Conservation (phyloP, 2,888 invertebrate genomes). For the Aphodius granarius region DNA sequence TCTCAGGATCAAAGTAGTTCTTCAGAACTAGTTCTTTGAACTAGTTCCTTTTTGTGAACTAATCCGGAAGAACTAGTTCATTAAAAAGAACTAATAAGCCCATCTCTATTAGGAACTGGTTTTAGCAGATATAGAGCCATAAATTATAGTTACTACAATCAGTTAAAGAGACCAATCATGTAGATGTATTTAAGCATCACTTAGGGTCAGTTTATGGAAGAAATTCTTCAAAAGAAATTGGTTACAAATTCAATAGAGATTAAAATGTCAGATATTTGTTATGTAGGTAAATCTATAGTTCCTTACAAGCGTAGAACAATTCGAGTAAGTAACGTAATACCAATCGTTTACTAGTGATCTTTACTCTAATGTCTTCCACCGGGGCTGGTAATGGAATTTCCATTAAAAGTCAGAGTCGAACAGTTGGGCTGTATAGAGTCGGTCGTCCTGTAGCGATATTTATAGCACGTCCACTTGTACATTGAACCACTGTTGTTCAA, state of each 20-base stretch:
- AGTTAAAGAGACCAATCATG: too few relatives aligned
- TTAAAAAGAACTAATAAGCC: too few relatives aligned
- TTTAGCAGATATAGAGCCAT: too few relatives aligned
- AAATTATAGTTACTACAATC: too few relatives aligned
- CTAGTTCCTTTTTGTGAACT: too few relatives aligned
- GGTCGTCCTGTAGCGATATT: constrained; percentile 1
- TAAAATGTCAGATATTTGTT: neutral
- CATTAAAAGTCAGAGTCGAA: neutral
- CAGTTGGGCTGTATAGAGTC: neutral
- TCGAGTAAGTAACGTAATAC: neutral
- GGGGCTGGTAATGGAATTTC: neutral
- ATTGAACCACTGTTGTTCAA: constrained; percentile 20
- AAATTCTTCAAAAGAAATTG: too few relatives aligned
- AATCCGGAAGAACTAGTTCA: too few relatives aligned
- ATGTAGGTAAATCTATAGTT: neutral
- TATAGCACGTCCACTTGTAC: constrained; percentile 1
- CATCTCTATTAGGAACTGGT: too few relatives aligned
- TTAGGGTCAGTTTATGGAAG: too few relatives aligned
- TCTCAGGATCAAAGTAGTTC: too few relatives aligned
- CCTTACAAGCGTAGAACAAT: neutral
- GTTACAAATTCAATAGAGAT: neutral
- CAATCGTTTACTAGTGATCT: neutral
- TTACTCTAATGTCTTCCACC: neutral
- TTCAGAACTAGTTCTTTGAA: too few relatives aligned
- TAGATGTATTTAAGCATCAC: too few relatives aligned